A percentile compares a stretch with the other conserved stretches of the same genome.
Evolutionary conservation across 1,140 invertebrate genomes (phyloP).

Genomic region (Apis cerana): DNA sequence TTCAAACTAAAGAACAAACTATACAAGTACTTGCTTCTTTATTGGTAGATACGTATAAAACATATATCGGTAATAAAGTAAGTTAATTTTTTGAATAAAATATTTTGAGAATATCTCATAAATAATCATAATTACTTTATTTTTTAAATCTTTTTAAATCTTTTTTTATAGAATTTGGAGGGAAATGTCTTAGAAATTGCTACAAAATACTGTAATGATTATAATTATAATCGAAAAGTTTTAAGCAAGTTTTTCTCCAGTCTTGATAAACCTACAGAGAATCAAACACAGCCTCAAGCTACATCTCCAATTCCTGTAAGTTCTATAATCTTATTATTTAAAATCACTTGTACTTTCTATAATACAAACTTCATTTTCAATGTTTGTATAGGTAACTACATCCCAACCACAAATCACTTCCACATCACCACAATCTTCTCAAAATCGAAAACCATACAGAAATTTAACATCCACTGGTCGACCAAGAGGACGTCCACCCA

Average conservation of each 20-base stretch:
- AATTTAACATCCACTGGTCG: slow-evolving; percentile 65
- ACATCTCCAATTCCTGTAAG: slow-evolving; percentile 63
- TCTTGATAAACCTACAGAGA: slow-evolving; percentile 36
- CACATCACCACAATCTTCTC: slow-evolving; percentile 54
- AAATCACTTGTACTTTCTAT: neutral
- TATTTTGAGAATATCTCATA: neutral
- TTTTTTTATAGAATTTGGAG: slow-evolving; percentile 65
- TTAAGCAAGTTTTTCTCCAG: slow-evolving; percentile 24
- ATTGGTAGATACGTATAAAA: slow-evolving; percentile 84
- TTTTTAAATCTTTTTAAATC: neutral
- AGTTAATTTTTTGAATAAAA: slow-evolving; percentile 29
- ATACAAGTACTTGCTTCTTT: slow-evolving; percentile 81
- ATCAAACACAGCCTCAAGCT: slow-evolving; percentile 32
- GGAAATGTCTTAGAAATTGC: slow-evolving; percentile 73
- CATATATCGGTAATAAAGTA: slow-evolving; percentile 78
- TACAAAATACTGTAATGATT: slow-evolving; percentile 72
- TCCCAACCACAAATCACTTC: slow-evolving; percentile 55
- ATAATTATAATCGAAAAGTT: slow-evolving; percentile 61
- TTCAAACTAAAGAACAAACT: slow-evolving; percentile 81
- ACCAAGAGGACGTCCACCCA: slow-evolving; percentile 76
- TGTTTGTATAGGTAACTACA: slow-evolving; percentile 49
- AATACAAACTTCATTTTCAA: neutral
- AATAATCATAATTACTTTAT: neutral
- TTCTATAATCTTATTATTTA: neutral
- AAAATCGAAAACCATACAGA: slow-evolving; percentile 60